Conservation (phyloP, 2,113 vertebrate species). For the Martes martes region DNA sequence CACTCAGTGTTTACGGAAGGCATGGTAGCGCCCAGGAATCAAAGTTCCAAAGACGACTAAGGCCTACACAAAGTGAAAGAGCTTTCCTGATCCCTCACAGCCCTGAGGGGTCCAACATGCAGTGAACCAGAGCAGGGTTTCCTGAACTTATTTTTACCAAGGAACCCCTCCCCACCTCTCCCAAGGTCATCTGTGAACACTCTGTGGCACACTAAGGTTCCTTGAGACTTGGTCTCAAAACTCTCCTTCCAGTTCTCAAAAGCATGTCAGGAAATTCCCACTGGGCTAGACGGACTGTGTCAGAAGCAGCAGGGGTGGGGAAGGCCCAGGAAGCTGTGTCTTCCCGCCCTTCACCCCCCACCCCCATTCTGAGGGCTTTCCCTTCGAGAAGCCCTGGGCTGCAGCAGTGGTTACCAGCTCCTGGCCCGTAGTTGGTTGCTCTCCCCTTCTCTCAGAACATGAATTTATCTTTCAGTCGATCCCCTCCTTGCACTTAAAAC, state of each 20-base stretch:
- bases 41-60: neutral
- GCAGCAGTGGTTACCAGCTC: neutral
- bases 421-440: neutral
- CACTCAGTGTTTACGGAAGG: neutral
- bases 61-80: neutral
- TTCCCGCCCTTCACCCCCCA: neutral
- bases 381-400: neutral
- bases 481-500: slow-evolving; percentile 6
- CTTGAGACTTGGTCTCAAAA: neutral
- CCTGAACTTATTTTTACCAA: neutral
- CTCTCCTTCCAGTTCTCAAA: neutral
- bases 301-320: neutral
- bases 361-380: neutral
- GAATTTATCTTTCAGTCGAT: neutral
- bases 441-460: neutral
- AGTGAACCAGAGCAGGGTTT: neutral
- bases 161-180: neutral
- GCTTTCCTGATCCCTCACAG: neutral
- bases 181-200: neutral
- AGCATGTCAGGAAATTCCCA: neutral
- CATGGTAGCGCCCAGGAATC: neutral
- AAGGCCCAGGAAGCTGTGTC: neutral
- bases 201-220: neutral
- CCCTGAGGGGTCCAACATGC: neutral
- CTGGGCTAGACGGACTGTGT: neutral